These are phyloP conservation scores for Caranx ignobilis DNA, from an alignment of 2,113 vertebrate species.

Conservation along the genomic window DNA sequence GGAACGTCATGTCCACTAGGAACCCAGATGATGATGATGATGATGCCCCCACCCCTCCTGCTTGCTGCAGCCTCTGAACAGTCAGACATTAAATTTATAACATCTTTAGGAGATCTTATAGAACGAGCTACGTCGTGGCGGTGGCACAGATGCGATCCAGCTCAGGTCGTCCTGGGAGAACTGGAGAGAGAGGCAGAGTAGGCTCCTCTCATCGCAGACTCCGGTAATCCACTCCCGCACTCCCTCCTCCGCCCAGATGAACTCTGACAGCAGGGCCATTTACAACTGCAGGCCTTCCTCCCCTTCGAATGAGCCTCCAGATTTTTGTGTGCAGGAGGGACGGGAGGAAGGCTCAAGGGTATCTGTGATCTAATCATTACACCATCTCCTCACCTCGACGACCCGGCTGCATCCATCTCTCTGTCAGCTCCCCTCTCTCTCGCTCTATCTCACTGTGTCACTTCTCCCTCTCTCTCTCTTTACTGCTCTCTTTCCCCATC, in stretches of 20 bases:
- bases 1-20: background rate
- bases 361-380: conserved; percentile 84
- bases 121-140: background rate
- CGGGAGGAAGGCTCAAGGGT: conserved; percentile 74
- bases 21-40: background rate
- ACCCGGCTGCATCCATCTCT: conserved; percentile 77
- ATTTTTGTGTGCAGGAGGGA: conserved; percentile 41
- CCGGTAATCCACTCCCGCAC: conserved; percentile 73
- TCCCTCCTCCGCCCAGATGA: conserved; percentile 70
- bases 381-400: conserved; percentile 78
- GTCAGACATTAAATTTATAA: background rate
- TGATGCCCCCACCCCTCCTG: background rate
- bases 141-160: conserved; percentile 17
- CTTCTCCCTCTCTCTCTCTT: conserved; percentile 32
- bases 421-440: conserved; percentile 65
- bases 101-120: conserved; percentile 30
- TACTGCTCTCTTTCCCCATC: conserved; percentile 49
- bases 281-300: conserved; percentile 61
- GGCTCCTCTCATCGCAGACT: conserved; percentile 61
- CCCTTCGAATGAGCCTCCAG: conserved; percentile 40
- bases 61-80: conserved; percentile 13
- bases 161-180: conserved; percentile 33
- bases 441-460: conserved; percentile 58
- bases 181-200: conserved; percentile 40
- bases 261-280: conserved; percentile 73